phyloP scores from a whole-genome alignment of 2,113 vertebrate species.

The Microtus richardsoni region DNA sequence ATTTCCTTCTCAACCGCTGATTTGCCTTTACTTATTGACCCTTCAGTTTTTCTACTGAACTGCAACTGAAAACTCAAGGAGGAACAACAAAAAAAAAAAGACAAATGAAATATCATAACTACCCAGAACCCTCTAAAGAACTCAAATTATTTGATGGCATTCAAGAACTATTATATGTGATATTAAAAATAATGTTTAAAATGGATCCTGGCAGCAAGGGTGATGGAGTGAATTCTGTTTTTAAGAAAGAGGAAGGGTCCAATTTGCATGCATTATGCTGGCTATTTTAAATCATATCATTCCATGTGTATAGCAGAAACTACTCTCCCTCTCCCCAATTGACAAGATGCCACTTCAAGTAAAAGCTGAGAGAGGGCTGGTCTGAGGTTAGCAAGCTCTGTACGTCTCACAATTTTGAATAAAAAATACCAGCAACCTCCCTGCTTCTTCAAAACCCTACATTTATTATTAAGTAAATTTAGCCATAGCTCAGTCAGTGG shows the following conservation, averaged over 20 bases:
- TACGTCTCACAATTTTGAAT: conserved; percentile 61
- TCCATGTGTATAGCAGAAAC: conserved; percentile 52
- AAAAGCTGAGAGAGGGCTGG: conserved; percentile 62
- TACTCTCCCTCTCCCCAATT: conserved; percentile 1
- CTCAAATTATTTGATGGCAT: not conserved
- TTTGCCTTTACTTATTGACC: conserved; percentile 69
- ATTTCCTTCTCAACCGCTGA: conserved; percentile 69
- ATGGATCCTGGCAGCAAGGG: conserved; percentile 71
- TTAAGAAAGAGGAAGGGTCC: conserved; percentile 73
- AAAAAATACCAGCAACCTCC: conserved; percentile 59
- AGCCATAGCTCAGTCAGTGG: conserved; percentile 75
- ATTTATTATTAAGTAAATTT: conserved; percentile 82
- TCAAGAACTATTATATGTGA: conserved; percentile 49
- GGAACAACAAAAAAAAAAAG: fast-evolving
- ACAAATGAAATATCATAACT: conserved; percentile 35
- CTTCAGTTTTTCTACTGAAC: conserved; percentile 53
- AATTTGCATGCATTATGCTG: conserved; percentile 72
- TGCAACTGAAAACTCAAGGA: conserved; percentile 59
- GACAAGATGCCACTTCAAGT: conserved; percentile 68
- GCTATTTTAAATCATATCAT: conserved; percentile 80
- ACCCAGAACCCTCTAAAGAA: conserved; percentile 16
- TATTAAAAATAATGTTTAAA: conserved; percentile 68
- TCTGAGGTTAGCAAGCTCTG: conserved; percentile 57
- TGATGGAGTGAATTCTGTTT: conserved; percentile 67
- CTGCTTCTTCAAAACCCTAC: conserved; percentile 69